Percentiles rank a stretch among this genome's conserved stretches.
Conservation (phyloP, 2,113 vertebrate genomes). For the Willisornis vidua region DNA sequence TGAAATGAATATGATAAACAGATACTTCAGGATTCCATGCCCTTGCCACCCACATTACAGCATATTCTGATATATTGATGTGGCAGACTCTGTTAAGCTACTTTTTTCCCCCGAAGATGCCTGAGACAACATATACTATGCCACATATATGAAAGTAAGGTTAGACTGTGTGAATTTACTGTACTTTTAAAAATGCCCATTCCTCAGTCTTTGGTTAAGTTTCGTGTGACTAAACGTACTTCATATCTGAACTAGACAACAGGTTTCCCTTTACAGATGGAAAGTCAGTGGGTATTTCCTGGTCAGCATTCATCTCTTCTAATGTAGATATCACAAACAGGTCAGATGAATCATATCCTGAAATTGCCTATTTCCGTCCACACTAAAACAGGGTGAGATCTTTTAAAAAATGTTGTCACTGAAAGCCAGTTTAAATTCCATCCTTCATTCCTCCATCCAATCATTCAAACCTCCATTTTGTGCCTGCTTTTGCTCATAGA, state of each 20-base stretch:
- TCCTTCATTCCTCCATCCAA: background rate
- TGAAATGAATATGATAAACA: background rate
- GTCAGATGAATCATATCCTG: background rate
- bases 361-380: background rate
- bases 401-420: background rate
- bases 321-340: background rate
- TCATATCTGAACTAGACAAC: background rate
- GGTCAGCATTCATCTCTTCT: background rate
- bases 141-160: background rate
- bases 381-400: background rate
- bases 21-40: background rate
- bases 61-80: background rate
- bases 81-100: background rate
- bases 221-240: background rate
- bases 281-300: background rate
- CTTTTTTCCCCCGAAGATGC: background rate
- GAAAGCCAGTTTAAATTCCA: background rate
- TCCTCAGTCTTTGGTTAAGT: background rate
- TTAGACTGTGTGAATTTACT: background rate
- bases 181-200: background rate
- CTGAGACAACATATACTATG: background rate
- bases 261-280: background rate
- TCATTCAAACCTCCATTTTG: background rate
- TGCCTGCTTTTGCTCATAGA: background rate
- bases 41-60: background rate